A percentile compares a stretch with the other conserved stretches of the same genome.
These are phyloP conservation scores for Hyles euphorbiae DNA, from an alignment of 1,140 invertebrate genomes.

Conservation along the genomic window DNA sequence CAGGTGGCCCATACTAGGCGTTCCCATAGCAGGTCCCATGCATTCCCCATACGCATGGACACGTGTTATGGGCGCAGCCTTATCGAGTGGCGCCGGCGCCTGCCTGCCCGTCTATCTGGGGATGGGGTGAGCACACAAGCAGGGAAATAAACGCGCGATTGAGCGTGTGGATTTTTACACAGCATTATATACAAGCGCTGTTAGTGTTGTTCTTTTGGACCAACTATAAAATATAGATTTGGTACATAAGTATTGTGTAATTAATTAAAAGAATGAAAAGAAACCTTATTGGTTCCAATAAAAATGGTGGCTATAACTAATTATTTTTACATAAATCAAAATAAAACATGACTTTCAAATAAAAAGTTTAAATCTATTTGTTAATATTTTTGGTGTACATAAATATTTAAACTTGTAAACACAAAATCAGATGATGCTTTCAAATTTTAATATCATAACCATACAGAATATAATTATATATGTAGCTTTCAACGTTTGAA, in stretches of 20 bases:
- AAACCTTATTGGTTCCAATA: background rate
- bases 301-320: background rate
- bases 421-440: no score
- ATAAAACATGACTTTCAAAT: no score
- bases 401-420: no score
- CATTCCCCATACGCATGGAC: constrained; percentile 33
- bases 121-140: constrained; percentile 30
- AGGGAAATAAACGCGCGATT: constrained; percentile 16
- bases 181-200: background rate
- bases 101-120: constrained; percentile 27
- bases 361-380: no score
- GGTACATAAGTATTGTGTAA: background rate
- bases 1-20: constrained; percentile 39
- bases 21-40: constrained; percentile 51
- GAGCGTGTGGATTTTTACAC: background rate
- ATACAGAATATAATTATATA: background rate
- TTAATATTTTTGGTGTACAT: no score
- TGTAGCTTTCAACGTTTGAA: background rate
- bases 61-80: constrained; percentile 53
- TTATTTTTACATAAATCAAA: no score
- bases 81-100: constrained; percentile 61
- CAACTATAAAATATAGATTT: background rate
- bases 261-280: no score
- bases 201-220: background rate
- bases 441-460: no score